Conservation (phyloP, 2,888 invertebrate genomes). For the Apamea monoglypha region DNA sequence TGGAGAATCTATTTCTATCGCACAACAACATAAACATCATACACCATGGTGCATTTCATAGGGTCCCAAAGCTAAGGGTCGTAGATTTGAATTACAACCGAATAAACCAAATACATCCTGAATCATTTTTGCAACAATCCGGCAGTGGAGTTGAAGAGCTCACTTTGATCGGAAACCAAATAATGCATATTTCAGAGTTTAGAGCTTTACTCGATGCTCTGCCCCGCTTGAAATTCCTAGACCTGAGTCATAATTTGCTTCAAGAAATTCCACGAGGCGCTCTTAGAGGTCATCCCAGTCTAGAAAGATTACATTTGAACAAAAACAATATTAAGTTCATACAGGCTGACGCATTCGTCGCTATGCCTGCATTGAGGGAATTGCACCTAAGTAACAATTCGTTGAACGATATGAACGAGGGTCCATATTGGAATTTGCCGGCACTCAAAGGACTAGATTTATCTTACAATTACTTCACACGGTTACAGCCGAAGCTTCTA, state of each 20-base stretch:
- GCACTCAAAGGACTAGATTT: slow-evolving; percentile 96
- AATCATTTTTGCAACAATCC: slow-evolving; percentile 94
- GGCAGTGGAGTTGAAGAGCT: slow-evolving; percentile 94
- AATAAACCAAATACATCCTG: slow-evolving; percentile 94
- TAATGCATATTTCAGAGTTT: slow-evolving; percentile 94
- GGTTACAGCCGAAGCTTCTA: slow-evolving; percentile 93
- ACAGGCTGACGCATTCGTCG: slow-evolving; percentile 94
- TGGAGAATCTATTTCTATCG: slow-evolving; percentile 92
- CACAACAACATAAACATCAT: slow-evolving; percentile 94
- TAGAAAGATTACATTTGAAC: slow-evolving; percentile 95
- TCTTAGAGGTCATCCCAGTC: slow-evolving; percentile 94
- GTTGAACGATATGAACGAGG: slow-evolving; percentile 92
- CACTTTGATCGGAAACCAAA: slow-evolving; percentile 93
- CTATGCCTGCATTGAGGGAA: slow-evolving; percentile 95
- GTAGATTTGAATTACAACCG: slow-evolving; percentile 95
- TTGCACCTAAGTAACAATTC: slow-evolving; percentile 96
- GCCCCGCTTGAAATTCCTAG: slow-evolving; percentile 94
- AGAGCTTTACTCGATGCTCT: slow-evolving; percentile 94
- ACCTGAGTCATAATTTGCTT: slow-evolving; percentile 94
- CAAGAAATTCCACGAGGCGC: slow-evolving; percentile 95
- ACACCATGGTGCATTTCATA: slow-evolving; percentile 95
- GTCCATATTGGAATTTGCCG: slow-evolving; percentile 96
- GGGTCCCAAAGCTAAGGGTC: slow-evolving; percentile 93
- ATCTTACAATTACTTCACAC: slow-evolving; percentile 93
- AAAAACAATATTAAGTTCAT: slow-evolving; percentile 94